phyloP scores from a whole-genome alignment of 92 coral and sea anemone genomes.

The Actinernus sp. region DNA sequence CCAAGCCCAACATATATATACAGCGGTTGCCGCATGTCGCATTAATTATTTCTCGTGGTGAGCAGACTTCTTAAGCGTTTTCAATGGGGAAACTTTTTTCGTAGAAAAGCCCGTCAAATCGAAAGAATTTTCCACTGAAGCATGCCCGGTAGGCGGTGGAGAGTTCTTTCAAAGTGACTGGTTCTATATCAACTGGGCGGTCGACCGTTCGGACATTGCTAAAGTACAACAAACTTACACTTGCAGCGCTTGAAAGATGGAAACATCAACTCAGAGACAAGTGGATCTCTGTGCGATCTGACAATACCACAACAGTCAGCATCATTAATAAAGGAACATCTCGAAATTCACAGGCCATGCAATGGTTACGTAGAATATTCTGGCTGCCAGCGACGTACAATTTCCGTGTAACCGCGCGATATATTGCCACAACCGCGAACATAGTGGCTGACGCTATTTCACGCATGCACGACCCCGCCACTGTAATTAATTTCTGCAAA shows the following conservation, averaged over 20 bases:
- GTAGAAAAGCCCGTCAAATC: conserved; percentile 18
- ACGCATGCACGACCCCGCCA: conserved; percentile 36
- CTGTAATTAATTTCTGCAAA: no score
- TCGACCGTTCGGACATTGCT: neutral
- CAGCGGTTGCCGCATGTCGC: no score
- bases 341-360: conserved; percentile 8
- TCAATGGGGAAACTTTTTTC: conserved; percentile 6
- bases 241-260: conserved; percentile 20
- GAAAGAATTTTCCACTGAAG: conserved; percentile 25
- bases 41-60: no score
- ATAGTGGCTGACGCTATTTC: conserved; percentile 35
- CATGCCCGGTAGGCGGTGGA: conserved; percentile 31
- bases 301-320: conserved; percentile 19
- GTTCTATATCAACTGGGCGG: conserved; percentile 20
- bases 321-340: conserved; percentile 38
- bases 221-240: neutral
- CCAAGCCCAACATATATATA: no score
- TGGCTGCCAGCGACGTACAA: conserved; percentile 42
- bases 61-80: neutral
- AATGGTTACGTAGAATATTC: conserved; percentile 29
- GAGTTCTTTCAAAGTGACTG: conserved; percentile 26
- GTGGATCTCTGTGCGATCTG: conserved; percentile 19
- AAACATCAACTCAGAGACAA: neutral
- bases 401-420: conserved; percentile 34
- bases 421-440: conserved; percentile 7